Conservation (phyloP, 1,140 invertebrate genomes). For the Ganaspis sp. region DNA sequence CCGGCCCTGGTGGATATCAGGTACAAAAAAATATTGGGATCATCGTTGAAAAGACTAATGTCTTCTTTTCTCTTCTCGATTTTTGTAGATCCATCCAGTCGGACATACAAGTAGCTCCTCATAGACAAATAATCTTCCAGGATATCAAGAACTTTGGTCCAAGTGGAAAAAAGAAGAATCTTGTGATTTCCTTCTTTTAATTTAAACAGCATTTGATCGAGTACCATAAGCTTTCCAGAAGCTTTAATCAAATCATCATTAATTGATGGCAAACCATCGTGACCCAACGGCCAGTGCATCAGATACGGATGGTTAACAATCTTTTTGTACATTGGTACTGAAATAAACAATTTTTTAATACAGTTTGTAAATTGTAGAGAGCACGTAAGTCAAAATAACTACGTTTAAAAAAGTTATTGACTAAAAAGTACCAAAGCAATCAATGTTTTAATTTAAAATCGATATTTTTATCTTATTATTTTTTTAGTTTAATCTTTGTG, state of each 20-base stretch:
- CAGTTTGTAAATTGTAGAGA: no score
- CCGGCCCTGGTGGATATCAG: slow-evolving; percentile 81
- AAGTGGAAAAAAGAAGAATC: slow-evolving; percentile 85
- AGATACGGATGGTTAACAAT: slow-evolving; percentile 86
- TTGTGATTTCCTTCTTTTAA: slow-evolving; percentile 80
- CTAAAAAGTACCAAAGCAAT: no score
- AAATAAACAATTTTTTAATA: slow-evolving; percentile 7
- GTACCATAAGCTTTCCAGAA: slow-evolving; percentile 83
- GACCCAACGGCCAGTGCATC: slow-evolving; percentile 76
- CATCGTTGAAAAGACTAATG: slow-evolving; percentile 78
- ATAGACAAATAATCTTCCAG: slow-evolving; percentile 82
- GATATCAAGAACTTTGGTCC: slow-evolving; percentile 82
- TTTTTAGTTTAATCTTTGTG: no score
- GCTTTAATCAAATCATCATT: slow-evolving; percentile 79
- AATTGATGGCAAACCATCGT: slow-evolving; percentile 56
- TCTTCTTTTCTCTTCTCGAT: slow-evolving; percentile 67
- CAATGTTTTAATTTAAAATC: no score
- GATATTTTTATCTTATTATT: no score
- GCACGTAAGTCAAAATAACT: no score
- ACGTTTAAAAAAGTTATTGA: no score
- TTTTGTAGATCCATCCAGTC: slow-evolving; percentile 80
- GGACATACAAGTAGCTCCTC: slow-evolving; percentile 76
- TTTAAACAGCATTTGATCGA: slow-evolving; percentile 82
- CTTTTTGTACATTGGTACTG: slow-evolving; percentile 66
- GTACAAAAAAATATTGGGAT: slow-evolving; percentile 78